Evolutionary conservation across 2,113 vertebrate genomes (phyloP), one percentile per base, ranked within the genome.

Genomic region (Prunella himalayana): DNA sequence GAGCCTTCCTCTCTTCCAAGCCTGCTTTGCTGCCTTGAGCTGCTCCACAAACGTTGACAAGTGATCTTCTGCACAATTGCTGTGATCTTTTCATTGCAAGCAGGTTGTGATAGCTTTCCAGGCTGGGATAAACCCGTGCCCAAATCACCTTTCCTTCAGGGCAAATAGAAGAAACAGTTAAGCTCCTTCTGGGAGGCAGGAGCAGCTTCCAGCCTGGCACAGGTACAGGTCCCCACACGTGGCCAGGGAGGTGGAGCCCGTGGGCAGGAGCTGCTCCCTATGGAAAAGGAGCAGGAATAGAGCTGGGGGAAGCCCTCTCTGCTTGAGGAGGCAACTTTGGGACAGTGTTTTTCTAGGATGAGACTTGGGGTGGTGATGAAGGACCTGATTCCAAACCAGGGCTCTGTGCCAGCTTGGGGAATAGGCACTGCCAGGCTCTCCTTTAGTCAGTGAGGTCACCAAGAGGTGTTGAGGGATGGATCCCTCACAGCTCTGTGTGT

Each of bases 211-310:
- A 76, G 18, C 39, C 35, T 23, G 13, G 60, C 5, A 3, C 17
- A 19, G 49, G 35, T 54, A 31, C 12, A 10, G 4, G 4, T 71
- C 57, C 65, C 57, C 42, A 37, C 76, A 59, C 17, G 5, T 1
- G 8, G 78, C 15, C 0, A 1, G 71, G 64, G 13, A 44, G 53
- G 13, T 24, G 66, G 6, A 5, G 80, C 92, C 71, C 1, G 0
- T 1, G 1, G 83, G 78, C 66, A 86, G 49, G 47, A n/a, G 39
- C 65, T 68, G 64, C 37, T 41, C 10, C 19, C 23, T 25, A 18
- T 16, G 57, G 30, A 18, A 64, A 45, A 61, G 53, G 8, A 4
- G 54, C 28, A 41, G 54, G 10, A 59, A 6, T 18, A 33, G 71
- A 28, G 63, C 49, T 56, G 22, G 15, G 41, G 60, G 33, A 89